These are phyloP conservation scores for Trissoscelio sp. DNA, from an alignment of 2,888 invertebrate species.

Conservation along the genomic window DNA sequence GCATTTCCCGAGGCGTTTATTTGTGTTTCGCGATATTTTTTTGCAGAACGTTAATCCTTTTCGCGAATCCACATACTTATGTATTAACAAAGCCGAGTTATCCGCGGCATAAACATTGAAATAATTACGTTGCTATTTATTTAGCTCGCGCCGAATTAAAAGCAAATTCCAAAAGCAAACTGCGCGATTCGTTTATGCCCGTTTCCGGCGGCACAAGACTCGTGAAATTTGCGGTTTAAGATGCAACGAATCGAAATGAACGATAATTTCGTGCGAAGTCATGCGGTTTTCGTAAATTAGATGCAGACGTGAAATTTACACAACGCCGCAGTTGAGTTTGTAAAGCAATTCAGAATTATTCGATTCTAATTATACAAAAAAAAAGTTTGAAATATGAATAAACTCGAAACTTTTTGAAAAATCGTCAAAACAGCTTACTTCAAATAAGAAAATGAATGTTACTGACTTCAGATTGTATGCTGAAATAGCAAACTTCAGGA, in stretches of 20 bases:
- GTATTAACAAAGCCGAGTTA: conserved; percentile 30
- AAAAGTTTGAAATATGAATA: neutral
- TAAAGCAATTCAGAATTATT: conserved; percentile 48
- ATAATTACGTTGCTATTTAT: conserved; percentile 50
- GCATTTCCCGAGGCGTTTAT: too few relatives aligned
- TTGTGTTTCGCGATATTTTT: too few relatives aligned
- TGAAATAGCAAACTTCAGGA: too few relatives aligned
- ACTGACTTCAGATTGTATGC: too few relatives aligned
- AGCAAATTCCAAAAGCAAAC: conserved; percentile 56
- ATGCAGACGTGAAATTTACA: conserved; percentile 55
- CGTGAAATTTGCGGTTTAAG: conserved; percentile 61
- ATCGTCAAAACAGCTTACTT: too few relatives aligned
- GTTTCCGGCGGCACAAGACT: conserved; percentile 41
- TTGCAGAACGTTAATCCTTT: too few relatives aligned
- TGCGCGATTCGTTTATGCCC: conserved; percentile 41
- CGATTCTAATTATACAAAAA: conserved; percentile 22
- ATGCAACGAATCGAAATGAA: conserved; percentile 67
- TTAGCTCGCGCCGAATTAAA: conserved; percentile 45
- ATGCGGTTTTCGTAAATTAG: conserved; percentile 67
- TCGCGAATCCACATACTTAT: neutral
- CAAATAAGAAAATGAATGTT: too few relatives aligned
- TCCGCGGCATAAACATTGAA: conserved; percentile 12
- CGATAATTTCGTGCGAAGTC: conserved; percentile 66
- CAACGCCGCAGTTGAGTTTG: conserved; percentile 31
- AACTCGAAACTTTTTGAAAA: too few relatives aligned